Conservation (phyloP, 2,113 vertebrate genomes). For the Dunckerocampus dactyliophorus region DNA sequence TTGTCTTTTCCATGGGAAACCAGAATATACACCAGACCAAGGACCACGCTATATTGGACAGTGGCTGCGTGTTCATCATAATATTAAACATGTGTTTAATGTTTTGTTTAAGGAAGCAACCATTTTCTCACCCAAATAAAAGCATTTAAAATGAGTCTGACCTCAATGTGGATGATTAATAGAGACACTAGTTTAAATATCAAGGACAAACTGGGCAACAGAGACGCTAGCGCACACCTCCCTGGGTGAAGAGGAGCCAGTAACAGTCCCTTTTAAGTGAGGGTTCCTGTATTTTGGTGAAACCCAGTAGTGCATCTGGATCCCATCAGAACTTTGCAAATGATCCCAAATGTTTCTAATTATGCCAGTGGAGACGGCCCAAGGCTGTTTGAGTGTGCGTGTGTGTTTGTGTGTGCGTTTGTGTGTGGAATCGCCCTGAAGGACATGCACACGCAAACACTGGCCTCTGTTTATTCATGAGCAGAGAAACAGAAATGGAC, state of each 20-base stretch:
- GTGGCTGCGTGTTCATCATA: not conserved
- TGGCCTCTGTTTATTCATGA: constrained; percentile 53
- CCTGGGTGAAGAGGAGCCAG: constrained; percentile 60
- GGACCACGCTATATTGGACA: not conserved
- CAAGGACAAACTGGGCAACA: constrained; percentile 23
- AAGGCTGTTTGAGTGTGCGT: constrained; percentile 39
- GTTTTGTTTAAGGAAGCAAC: not conserved
- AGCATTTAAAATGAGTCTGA: constrained; percentile 37
- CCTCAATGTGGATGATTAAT: constrained; percentile 42
- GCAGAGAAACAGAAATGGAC: constrained; percentile 41
- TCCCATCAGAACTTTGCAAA: constrained; percentile 71
- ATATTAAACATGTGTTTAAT: not conserved
- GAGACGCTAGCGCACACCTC: constrained; percentile 36
- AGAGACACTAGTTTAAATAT: constrained; percentile 31
- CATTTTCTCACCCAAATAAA: constrained; percentile 29
- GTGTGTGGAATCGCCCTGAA: constrained; percentile 27
- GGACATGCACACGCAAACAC: constrained; percentile 42
- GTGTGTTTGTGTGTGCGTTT: constrained; percentile 20
- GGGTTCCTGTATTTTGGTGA: constrained; percentile 63
- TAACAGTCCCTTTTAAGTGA: constrained; percentile 67
- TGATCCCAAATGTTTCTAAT: constrained; percentile 75
- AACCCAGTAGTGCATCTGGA: constrained; percentile 69
- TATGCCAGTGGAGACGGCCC: constrained; percentile 65
- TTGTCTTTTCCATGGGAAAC: constrained; percentile 19
- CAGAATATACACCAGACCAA: not conserved